A percentile compares a stretch with the other conserved stretches of the same genome.
Evolutionary conservation across 2,113 vertebrate genomes (phyloP).

Genomic region (Pandion haliaetus): DNA sequence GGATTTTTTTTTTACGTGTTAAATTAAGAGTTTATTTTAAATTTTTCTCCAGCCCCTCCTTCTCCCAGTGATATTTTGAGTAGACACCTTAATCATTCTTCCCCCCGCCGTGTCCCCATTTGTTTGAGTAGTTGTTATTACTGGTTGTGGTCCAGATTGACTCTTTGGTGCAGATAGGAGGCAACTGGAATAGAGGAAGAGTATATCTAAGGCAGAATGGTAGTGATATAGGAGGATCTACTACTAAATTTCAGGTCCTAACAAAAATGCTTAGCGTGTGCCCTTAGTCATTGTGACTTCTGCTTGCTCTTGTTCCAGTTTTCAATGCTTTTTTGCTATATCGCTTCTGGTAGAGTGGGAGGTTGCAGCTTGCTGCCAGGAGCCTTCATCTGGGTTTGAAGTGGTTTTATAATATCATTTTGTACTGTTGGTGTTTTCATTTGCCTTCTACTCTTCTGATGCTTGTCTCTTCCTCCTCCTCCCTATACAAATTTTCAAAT

Average conservation of each 20-base stretch:
- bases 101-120: neutral
- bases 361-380: neutral
- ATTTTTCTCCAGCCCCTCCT: neutral
- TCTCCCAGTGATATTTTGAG: neutral
- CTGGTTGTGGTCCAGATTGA: neutral
- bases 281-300: neutral
- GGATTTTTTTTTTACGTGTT: neutral
- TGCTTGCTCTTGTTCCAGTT: neutral
- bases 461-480: neutral
- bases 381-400: neutral
- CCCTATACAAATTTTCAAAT: neutral
- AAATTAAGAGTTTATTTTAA: neutral
- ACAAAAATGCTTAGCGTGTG: neutral
- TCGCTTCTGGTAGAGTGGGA: neutral
- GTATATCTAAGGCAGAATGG: neutral
- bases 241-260: neutral
- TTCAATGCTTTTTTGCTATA: neutral
- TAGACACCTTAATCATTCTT: neutral
- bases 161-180: neutral
- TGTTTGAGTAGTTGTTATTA: neutral
- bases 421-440: neutral
- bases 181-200: neutral
- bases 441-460: neutral
- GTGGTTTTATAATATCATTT: neutral
- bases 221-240: neutral